These are phyloP conservation scores for Allygus modestus DNA, from an alignment of 2,888 invertebrate genomes.

Conservation along the genomic window DNA sequence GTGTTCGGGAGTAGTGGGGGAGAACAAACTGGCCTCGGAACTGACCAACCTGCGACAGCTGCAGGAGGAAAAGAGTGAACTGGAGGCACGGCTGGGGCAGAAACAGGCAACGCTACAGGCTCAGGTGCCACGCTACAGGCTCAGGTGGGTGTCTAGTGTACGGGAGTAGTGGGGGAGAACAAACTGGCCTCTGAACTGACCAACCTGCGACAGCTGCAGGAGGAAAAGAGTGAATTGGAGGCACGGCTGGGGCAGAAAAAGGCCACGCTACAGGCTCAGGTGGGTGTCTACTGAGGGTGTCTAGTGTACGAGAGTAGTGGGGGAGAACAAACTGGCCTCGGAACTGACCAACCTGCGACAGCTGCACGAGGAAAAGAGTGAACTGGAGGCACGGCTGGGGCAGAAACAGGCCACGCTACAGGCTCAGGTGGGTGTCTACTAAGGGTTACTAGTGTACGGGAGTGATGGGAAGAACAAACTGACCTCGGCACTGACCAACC, in stretches of 20 bases:
- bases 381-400: constrained; percentile 83
- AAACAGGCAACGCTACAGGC: constrained; percentile 84
- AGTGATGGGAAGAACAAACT: too few relatives aligned
- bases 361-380: constrained; percentile 87
- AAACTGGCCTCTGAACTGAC: constrained; percentile 83
- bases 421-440: constrained; percentile 82
- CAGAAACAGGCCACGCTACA: constrained; percentile 86
- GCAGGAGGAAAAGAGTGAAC: constrained; percentile 87
- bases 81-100: constrained; percentile 85
- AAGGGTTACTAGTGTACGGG: too few relatives aligned
- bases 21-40: constrained; percentile 84
- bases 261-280: constrained; percentile 83
- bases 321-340: constrained; percentile 81
- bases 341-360: constrained; percentile 81
- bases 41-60: constrained; percentile 80
- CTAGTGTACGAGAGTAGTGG: too few relatives aligned
- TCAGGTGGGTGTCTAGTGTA: constrained; percentile 86
- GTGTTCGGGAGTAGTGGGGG: too few relatives aligned
- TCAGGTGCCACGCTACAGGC: constrained; percentile 82
- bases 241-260: constrained; percentile 85
- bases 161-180: constrained; percentile 86
- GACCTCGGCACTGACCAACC: constrained; percentile 80
- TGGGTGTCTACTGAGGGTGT: too few relatives aligned
- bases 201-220: constrained; percentile 83
- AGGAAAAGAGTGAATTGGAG: constrained; percentile 86